Evolutionary conservation across 2,797 vertebrate genomes (phyloP).

Genomic region (Helostoma temminkii): DNA sequence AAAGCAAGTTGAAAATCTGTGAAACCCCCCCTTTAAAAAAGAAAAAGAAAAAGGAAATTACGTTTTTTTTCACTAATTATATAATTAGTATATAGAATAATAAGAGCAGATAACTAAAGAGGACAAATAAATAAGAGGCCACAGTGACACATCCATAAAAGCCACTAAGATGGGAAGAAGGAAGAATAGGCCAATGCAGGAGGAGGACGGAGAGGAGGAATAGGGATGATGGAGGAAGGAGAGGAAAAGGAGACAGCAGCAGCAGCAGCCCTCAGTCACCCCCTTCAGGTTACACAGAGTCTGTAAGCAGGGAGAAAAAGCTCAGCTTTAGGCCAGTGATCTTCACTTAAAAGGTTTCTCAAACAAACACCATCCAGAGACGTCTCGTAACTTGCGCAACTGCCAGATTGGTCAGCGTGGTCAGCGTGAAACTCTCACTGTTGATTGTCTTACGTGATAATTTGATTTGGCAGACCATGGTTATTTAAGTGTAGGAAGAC

Average conservation of each 20-base stretch:
- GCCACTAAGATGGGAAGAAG: slow-evolving; percentile 50
- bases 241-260: slow-evolving; percentile 53
- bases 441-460: not conserved
- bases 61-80: not conserved
- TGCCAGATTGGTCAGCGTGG: not conserved
- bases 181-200: slow-evolving; percentile 55
- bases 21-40: too few relatives aligned
- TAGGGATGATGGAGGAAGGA: slow-evolving; percentile 55
- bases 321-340: slow-evolving; percentile 35
- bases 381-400: not conserved
- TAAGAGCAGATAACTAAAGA: slow-evolving; percentile 4
- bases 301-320: slow-evolving; percentile 76
- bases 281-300: slow-evolving; percentile 70
- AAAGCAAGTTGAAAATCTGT: too few relatives aligned
- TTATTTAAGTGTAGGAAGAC: slow-evolving; percentile 41
- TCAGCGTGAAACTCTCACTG: not conserved
- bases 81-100: slow-evolving; percentile 10
- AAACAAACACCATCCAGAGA: not conserved
- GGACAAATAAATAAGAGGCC: slow-evolving; percentile 31
- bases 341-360: not conserved
- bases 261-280: slow-evolving; percentile 65
- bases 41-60: slow-evolving; percentile 2
- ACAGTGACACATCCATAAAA: slow-evolving; percentile 41
- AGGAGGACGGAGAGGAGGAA: slow-evolving; percentile 54
- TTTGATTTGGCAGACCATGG: not conserved